Evolutionary conservation across 2,113 vertebrate genomes (phyloP).

Genomic region (Zosterops borbonicus): DNA sequence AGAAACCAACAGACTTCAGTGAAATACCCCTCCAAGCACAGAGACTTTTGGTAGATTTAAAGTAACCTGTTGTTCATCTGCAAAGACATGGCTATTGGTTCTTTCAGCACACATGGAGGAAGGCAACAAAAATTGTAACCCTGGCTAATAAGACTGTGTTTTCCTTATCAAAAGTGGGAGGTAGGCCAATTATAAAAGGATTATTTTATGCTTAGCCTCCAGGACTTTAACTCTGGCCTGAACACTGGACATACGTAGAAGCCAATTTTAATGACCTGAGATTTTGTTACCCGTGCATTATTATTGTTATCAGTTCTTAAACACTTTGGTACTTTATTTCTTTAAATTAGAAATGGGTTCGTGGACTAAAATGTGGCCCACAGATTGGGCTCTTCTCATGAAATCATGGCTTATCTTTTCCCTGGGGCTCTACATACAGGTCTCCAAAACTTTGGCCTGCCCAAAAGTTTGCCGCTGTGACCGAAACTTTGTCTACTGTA

Average conservation of each 20-base stretch:
- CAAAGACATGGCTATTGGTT: constrained; percentile 43
- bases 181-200: constrained; percentile 71
- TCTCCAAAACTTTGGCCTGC: constrained; percentile 81
- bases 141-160: constrained; percentile 74
- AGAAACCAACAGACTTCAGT: not conserved
- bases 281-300: constrained; percentile 58
- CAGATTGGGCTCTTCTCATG: constrained; percentile 83
- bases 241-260: constrained; percentile 67
- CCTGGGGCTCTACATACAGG: constrained; percentile 88
- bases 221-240: constrained; percentile 20
- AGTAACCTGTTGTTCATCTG: constrained; percentile 70
- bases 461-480: constrained; percentile 95
- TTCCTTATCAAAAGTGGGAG: constrained; percentile 68
- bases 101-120: constrained; percentile 75
- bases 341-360: constrained; percentile 87
- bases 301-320: constrained; percentile 33
- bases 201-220: constrained; percentile 62
- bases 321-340: constrained; percentile 63
- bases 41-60: constrained; percentile 32
- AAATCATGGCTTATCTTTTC: constrained; percentile 88
- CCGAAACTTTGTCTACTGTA: constrained; percentile 95
- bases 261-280: constrained; percentile 41
- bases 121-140: constrained; percentile 73
- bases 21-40: constrained; percentile 1
- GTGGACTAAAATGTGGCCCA: constrained; percentile 84